These are phyloP conservation scores for Dufourea novaeangliae DNA, from an alignment of 1,140 invertebrate genomes.

Conservation along the genomic window DNA sequence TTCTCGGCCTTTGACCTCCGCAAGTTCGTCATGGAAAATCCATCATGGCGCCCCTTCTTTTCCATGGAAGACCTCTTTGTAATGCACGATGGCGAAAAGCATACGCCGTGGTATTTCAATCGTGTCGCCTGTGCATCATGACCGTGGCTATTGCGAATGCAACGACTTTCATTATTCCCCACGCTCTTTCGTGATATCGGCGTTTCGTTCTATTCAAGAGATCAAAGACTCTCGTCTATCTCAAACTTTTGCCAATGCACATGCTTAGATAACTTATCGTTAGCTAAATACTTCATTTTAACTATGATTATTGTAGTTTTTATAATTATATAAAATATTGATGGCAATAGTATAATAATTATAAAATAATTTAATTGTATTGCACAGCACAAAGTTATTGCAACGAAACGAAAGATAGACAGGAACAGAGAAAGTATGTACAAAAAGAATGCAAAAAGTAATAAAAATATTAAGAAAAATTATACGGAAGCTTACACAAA, in stretches of 20 bases:
- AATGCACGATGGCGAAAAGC: slow-evolving; percentile 51
- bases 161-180: slow-evolving; percentile 45
- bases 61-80: slow-evolving; percentile 59
- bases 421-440: no score
- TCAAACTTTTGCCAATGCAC: not conserved
- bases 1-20: slow-evolving; percentile 49
- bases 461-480: no score
- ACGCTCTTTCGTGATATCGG: slow-evolving; percentile 37
- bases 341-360: no score
- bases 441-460: no score
- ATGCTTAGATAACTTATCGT: not conserved
- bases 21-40: slow-evolving; percentile 52
- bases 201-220: slow-evolving; percentile 12
- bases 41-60: slow-evolving; percentile 46
- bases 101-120: slow-evolving; percentile 60
- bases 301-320: no score
- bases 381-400: no score
- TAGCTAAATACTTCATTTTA: no score
- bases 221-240: slow-evolving; percentile 21
- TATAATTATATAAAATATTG: no score
- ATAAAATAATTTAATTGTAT: no score
- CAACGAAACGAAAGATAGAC: no score
- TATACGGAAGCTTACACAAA: no score
- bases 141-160: slow-evolving; percentile 37
- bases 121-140: slow-evolving; percentile 34